Conservation (phyloP, 2,888 invertebrate species). For the Oegoconia quadripuncta region DNA sequence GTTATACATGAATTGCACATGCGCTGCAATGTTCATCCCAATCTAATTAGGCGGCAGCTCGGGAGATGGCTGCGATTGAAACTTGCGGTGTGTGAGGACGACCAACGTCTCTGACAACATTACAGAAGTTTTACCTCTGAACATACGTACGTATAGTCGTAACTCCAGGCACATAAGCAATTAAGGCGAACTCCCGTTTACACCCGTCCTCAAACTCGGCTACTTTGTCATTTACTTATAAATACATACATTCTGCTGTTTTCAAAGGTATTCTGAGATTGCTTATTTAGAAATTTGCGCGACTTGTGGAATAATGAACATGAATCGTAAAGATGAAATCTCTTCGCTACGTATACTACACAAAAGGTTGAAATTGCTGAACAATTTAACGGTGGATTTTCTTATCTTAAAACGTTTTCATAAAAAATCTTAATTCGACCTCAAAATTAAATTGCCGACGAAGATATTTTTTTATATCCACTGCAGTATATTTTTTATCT, state of each 20-base stretch:
- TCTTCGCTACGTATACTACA: constrained; percentile 46
- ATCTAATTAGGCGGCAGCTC: constrained; percentile 60
- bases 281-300: constrained; percentile 36
- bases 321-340: constrained; percentile 43
- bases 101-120: constrained; percentile 50
- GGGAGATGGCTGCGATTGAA: constrained; percentile 52
- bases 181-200: neutral
- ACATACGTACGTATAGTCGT: constrained; percentile 18
- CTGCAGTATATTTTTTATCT: too few species aligned
- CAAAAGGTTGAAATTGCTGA: constrained; percentile 45
- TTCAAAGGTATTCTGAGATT: constrained; percentile 32
- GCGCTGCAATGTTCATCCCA: constrained; percentile 32
- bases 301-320: constrained; percentile 43
- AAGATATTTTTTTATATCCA: neutral
- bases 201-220: neutral
- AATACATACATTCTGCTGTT: neutral
- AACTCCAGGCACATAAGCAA: too few species aligned
- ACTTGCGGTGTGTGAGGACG: constrained; percentile 48
- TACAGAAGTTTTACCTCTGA: constrained; percentile 46
- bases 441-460: constrained; percentile 28
- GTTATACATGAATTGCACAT: constrained; percentile 28
- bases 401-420: constrained; percentile 34
- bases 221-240: neutral
- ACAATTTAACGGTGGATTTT: constrained; percentile 34
- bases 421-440: constrained; percentile 28